Evolutionary conservation across 2,888 invertebrate species (phyloP).

Genomic region (Patella ulyssiponensis): DNA sequence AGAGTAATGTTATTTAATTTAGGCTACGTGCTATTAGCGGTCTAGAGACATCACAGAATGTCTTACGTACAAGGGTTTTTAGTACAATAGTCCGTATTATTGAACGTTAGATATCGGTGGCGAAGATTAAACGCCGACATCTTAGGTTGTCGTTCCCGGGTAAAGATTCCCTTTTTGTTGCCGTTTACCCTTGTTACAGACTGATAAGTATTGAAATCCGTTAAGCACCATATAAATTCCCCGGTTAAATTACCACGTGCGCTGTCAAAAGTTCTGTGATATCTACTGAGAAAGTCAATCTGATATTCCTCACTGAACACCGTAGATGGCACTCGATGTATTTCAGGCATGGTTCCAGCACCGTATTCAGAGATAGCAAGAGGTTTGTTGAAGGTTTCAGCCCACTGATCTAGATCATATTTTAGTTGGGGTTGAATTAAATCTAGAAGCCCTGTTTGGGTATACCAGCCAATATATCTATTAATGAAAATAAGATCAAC

Average conservation of each 20-base stretch:
- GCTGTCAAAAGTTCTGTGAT: conserved; percentile 93
- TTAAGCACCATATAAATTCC: conserved; percentile 98
- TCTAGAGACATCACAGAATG: no score
- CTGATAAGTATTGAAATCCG: conserved; percentile 94
- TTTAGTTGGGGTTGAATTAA: conserved; percentile 80
- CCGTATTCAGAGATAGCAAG: conserved; percentile 95
- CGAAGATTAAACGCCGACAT: conserved; percentile 77
- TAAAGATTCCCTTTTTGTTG: conserved; percentile 81
- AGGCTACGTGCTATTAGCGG: no score
- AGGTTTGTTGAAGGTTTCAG: conserved; percentile 85
- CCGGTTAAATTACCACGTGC: conserved; percentile 84
- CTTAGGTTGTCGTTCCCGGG: conserved; percentile 91
- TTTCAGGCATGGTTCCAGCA: conserved; percentile 90
- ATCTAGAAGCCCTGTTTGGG: conserved; percentile 83
- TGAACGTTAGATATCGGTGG: no score
- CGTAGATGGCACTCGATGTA: conserved; percentile 80
- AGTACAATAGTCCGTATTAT: no score
- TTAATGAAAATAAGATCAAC: conserved; percentile 77
- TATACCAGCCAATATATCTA: conserved; percentile 95
- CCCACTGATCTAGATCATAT: conserved; percentile 85
- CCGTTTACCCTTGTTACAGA: conserved; percentile 71
- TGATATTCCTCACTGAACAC: conserved; percentile 98
- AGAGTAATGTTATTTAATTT: no score
- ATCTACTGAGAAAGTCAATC: conserved; percentile 83
- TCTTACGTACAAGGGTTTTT: no score